Evolutionary conservation across 2,888 invertebrate species (phyloP), one percentile per base, ranked within the genome.

Genomic region (Neoitamus cyanurus): DNA sequence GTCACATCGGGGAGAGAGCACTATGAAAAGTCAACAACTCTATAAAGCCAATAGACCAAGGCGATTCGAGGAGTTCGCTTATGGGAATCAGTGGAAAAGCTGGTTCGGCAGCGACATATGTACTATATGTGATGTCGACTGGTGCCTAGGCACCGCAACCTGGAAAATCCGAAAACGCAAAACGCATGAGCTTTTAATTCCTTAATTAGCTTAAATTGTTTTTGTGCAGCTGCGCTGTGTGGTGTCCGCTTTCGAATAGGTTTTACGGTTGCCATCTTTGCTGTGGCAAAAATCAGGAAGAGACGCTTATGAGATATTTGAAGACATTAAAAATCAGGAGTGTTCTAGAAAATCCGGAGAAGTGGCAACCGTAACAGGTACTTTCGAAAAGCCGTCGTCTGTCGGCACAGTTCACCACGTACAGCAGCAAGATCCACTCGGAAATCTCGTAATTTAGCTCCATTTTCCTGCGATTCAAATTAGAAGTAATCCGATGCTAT

Each of bases 21-120:
- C 75, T 37, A 75, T 42, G 75, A 75, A 75, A 75, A 75, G 75
- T 37, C 75, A 75, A 75, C 75, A 75, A 42, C 25, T 37, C 75
- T 75, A 75, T 75, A 75, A 75, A 75, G 75, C 75, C 75, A 75
- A 75, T 46, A 75, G 42, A 75, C 75, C 75, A 20, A 75, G 58
- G 58, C 58, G 46, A 42, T 42, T 75, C 75, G 46, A n/a, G 75
- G 72, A 9, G 25, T 75, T 42, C 46, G 42, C 28, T 75, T 46
- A 42, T 75, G 42, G 28, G 46, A 75, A 37, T 70, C 30, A 9
- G 28, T 37, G 75, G 42, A 75, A 75, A 73, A 70, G 58, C 58
- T 58, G 58, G 58, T 25, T 58, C 58, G 2, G 20, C 42, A 42
- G 6, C 42, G 5, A 42, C 42, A n/a, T 42, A 42, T 5, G 5